phyloP scores from a whole-genome alignment of 1,140 invertebrate genomes.

The Zaprionus ghesquierei region DNA sequence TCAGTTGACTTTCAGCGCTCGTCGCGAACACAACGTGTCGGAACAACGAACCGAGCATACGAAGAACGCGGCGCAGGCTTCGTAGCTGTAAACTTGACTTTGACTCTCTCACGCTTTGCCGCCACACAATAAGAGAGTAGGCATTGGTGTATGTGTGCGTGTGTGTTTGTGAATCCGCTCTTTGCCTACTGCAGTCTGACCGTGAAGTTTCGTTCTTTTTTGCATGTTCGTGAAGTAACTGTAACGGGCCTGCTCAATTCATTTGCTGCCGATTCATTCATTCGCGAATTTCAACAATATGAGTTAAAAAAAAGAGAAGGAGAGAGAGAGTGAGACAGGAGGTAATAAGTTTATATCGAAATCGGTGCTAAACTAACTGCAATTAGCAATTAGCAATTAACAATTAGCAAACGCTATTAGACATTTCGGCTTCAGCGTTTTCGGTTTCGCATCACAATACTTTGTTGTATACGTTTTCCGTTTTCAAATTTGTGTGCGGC shows the following conservation, averaged over 20 bases:
- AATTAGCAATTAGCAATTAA: slow-evolving; percentile 60
- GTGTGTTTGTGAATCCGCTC: slow-evolving; percentile 3
- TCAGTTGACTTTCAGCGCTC: slow-evolving; percentile 61
- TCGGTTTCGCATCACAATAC: slow-evolving; percentile 22
- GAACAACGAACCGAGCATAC: not conserved
- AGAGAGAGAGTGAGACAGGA: slow-evolving; percentile 34
- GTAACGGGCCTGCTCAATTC: slow-evolving; percentile 22
- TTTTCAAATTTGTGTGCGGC: slow-evolving; percentile 43
- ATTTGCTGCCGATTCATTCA: slow-evolving; percentile 68
- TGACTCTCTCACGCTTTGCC: slow-evolving; percentile 38
- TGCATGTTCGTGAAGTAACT: slow-evolving; percentile 37
- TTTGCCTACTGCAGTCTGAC: slow-evolving; percentile 34
- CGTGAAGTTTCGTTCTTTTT: slow-evolving; percentile 49
- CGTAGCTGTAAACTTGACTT: slow-evolving; percentile 49
- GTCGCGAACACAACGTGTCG: slow-evolving; percentile 58
- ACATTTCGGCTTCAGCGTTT: slow-evolving; percentile 20
- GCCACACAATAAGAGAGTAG: slow-evolving; percentile 15
- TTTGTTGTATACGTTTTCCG: slow-evolving; percentile 61
- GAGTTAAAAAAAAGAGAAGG: too few relatives aligned
- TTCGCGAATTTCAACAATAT: slow-evolving; percentile 47
- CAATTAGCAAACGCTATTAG: slow-evolving; percentile 47
- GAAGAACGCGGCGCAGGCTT: not conserved
- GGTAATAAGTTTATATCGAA: slow-evolving; percentile 56
- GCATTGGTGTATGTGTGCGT: slow-evolving; percentile 5
- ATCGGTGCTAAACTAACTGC: slow-evolving; percentile 68